Evolutionary conservation across 2,113 vertebrate species (phyloP).

Genomic region (Callospermophilus lateralis): DNA sequence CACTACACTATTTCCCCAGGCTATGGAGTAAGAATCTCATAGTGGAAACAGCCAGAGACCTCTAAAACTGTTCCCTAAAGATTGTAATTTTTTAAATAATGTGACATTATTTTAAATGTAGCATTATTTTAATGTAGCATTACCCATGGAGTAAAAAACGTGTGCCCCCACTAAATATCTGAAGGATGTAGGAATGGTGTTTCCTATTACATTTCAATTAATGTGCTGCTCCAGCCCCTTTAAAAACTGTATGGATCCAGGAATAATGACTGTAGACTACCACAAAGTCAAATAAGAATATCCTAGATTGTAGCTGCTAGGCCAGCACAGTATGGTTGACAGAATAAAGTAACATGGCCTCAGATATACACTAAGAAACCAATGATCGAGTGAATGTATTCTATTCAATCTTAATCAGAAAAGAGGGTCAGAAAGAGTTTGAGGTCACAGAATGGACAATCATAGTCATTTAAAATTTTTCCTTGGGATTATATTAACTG

Average conservation of each 20-base stretch:
- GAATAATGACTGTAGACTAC: neutral
- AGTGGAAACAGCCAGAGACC: neutral
- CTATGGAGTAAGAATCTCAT: neutral
- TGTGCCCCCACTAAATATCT: neutral
- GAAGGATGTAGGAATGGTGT: neutral
- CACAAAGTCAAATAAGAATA: neutral
- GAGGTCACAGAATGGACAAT: neutral
- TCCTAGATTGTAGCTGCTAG: neutral
- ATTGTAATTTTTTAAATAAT: neutral
- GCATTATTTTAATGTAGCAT: too few relatives aligned
- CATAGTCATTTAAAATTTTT: neutral
- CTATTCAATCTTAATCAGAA: neutral
- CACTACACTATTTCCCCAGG: neutral
- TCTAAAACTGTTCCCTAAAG: neutral
- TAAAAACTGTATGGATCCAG: neutral
- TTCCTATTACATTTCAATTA: neutral
- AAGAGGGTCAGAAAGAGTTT: neutral
- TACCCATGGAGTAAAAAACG: neutral
- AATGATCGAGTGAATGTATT: neutral
- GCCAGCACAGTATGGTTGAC: neutral
- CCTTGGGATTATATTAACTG: constrained; percentile 8
- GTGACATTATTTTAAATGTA: too few relatives aligned
- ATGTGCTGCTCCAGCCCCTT: neutral
- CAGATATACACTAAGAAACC: neutral
- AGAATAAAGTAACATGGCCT: neutral